Conservation (phyloP, 1,140 invertebrate species). For the Ctenoplectra terminalis region DNA sequence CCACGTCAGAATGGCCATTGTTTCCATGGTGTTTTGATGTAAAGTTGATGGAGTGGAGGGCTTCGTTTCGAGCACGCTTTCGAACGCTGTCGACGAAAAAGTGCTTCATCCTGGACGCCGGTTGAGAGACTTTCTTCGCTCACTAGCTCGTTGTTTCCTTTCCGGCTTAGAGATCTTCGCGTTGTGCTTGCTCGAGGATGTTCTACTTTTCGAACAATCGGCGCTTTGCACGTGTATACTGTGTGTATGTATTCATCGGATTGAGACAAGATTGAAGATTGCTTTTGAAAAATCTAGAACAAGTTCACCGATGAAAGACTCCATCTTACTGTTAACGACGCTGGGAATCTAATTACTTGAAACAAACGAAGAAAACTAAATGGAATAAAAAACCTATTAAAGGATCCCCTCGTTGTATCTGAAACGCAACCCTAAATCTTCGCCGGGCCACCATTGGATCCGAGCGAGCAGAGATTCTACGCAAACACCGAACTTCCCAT, state of each 20-base stretch:
- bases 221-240: background rate
- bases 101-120: background rate
- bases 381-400: no score
- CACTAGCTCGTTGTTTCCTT: background rate
- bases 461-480: background rate
- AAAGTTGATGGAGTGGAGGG: conserved; percentile 6
- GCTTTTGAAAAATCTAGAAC: background rate
- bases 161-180: background rate
- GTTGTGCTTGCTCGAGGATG: background rate
- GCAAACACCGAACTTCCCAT: conserved; percentile 22
- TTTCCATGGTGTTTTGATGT: background rate
- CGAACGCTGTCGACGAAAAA: background rate
- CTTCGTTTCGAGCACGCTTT: conserved; percentile 8
- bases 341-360: no score
- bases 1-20: background rate
- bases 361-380: background rate
- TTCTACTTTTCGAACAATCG: conserved; percentile 13
- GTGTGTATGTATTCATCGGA: background rate
- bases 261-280: background rate
- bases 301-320: background rate
- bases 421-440: background rate
- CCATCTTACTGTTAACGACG: no score
- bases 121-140: background rate
- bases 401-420: background rate
- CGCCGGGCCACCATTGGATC: no score